phyloP scores from a whole-genome alignment of 2,113 vertebrate genomes.

The Haliaeetus leucogaster region DNA sequence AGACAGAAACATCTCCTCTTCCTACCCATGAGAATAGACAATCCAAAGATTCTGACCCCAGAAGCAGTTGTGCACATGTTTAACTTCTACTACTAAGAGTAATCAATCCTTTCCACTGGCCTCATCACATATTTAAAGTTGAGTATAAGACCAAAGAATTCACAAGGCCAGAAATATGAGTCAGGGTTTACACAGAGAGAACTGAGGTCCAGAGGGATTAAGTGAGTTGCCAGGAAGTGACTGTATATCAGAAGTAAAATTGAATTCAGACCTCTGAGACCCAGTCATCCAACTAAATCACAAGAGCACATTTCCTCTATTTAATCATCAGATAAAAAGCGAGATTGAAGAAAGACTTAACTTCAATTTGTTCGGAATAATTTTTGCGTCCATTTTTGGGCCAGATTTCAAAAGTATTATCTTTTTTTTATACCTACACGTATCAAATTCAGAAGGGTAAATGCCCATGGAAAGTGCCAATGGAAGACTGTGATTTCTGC shows the following conservation, averaged over 20 bases:
- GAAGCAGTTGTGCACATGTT: background rate
- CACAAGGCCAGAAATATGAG: background rate
- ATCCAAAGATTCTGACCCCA: background rate
- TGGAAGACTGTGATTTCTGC: background rate
- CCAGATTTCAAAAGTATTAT: background rate
- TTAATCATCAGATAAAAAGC: background rate
- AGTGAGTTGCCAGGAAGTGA: background rate
- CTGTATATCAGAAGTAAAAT: background rate
- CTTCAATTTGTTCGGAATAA: background rate
- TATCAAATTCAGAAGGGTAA: background rate
- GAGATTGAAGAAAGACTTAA: background rate
- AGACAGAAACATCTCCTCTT: background rate
- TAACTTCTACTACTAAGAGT: background rate
- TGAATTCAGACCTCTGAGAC: background rate
- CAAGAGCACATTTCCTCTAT: background rate
- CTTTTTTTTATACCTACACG: background rate
- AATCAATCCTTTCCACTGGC: background rate
- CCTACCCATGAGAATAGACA: background rate
- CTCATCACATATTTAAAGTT: background rate
- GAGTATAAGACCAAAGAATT: background rate
- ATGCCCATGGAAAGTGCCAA: background rate
- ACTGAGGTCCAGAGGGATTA: background rate
- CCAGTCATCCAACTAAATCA: background rate
- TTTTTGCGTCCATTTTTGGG: background rate
- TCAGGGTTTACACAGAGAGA: background rate